Base-by-base conservation (phyloP, 2,113 vertebrate species). In the Coptodon rendalli region DNA sequence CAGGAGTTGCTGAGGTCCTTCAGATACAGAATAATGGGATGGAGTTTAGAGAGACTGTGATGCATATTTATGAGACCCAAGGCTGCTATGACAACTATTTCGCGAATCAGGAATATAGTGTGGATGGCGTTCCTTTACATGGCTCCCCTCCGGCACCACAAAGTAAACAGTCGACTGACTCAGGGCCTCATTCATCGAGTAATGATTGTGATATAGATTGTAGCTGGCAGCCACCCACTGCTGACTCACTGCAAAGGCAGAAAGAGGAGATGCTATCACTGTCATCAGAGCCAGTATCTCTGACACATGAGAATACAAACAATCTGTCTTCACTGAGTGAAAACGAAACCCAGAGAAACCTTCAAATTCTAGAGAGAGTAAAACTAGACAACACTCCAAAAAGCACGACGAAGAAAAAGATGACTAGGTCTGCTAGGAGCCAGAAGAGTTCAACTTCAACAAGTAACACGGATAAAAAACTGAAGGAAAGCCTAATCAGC, bases 1-100 rank as follows among this genome's bases (percentile, higher is more conserved):
- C 96, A 4, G 94, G 95, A 86, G 94, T 94, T 45, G 94, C 97
- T 27, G 96, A 97, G 79, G 96, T 96, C 71, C 94, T 96, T 86
- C 96, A 94, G 71, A 94, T 96, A 38, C 82, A 96, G 38, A 94
- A 94, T 59, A 93, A 95, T 3, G 94, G 91, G 9, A 93, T 91
- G 68, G 95, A 95, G 85, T 89, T 96, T 13, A 95, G 89, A 85
- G 96, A 97, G 92, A 95, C 91, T 34, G 94, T 96, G 13, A 93
- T 95, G 91, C 95, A 95, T 76, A 94, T 96, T 68, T 94, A 93
- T 87, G 94, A 96, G 81, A 93, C 91, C 73, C 93, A 95, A 86
- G 92, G 90, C 66, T 90, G 89, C 82, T 94, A 82, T 22, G 91
- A 95, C 83, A 96, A 95, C 88, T 95, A 94, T 79, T 86, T 84